Evolutionary conservation across 1,140 invertebrate species (phyloP).

Genomic region (Colletes gigas): DNA sequence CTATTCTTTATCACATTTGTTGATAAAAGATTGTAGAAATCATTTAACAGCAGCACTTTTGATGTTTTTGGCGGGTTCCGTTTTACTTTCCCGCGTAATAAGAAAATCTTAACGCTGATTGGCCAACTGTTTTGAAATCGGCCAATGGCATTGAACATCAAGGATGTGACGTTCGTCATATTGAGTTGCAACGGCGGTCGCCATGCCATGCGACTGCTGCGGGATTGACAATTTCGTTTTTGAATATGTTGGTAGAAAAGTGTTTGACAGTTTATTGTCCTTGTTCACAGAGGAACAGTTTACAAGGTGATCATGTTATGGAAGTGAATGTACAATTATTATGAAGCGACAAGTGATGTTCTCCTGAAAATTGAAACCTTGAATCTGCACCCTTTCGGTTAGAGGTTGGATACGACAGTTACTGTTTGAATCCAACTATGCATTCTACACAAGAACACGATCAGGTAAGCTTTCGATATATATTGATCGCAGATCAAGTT

Average conservation of each 20-base stretch:
- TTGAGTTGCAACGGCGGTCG: constrained; percentile 53
- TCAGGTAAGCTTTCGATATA: constrained; percentile 6
- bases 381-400: constrained; percentile 36
- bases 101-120: constrained; percentile 16
- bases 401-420: constrained; percentile 39
- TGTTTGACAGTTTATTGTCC: constrained; percentile 5
- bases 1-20: neutral
- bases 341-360: constrained; percentile 19
- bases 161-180: constrained; percentile 54
- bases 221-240: constrained; percentile 33
- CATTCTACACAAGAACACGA: neutral
- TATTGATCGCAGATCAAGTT: neutral
- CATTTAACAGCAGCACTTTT: neutral
- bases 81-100: constrained; percentile 53
- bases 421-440: constrained; percentile 30
- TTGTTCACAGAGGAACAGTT: constrained; percentile 1
- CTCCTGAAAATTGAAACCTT: constrained; percentile 24
- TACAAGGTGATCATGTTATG: neutral
- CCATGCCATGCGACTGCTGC: constrained; percentile 63
- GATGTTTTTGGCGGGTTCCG: neutral
- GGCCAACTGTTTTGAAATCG: neutral
- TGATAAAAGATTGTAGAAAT: too few relatives aligned
- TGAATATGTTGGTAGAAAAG: neutral
- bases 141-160: constrained; percentile 38
- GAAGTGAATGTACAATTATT: constrained; percentile 9